phyloP scores from a whole-genome alignment of 2,888 invertebrate species.

The Heliconius charithonia region DNA sequence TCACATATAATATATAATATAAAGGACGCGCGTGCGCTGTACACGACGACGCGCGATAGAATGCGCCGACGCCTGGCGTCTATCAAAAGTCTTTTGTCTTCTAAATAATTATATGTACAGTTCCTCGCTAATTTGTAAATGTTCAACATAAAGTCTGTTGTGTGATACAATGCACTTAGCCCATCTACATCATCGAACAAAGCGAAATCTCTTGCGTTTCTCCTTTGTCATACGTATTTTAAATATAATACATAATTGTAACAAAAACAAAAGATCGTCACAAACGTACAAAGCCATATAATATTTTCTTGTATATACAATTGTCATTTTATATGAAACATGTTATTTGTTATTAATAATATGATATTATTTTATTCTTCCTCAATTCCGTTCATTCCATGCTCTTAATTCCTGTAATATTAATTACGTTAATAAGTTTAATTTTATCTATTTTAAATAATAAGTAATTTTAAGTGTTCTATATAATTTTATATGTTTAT shows the following conservation, averaged over 20 bases:
- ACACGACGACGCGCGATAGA: slow-evolving; percentile 59
- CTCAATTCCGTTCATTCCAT: too few relatives aligned
- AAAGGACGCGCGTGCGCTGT: slow-evolving; percentile 63
- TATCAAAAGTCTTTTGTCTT: slow-evolving; percentile 52
- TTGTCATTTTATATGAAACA: neutral
- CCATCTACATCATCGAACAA: slow-evolving; percentile 31
- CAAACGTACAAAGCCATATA: neutral
- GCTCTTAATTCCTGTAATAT: too few relatives aligned
- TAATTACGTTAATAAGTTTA: neutral
- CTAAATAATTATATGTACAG: slow-evolving; percentile 46
- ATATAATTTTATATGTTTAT: neutral
- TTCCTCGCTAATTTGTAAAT: slow-evolving; percentile 47
- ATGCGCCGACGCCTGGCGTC: slow-evolving; percentile 69
- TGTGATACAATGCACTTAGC: slow-evolving; percentile 41
- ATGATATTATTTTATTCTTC: too few relatives aligned
- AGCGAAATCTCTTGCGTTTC: slow-evolving; percentile 16
- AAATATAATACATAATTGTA: neutral
- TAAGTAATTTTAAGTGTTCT: neutral
- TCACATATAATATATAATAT: slow-evolving; percentile 39
- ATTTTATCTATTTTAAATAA: neutral
- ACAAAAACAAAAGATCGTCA: slow-evolving; percentile 6
- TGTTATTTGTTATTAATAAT: too few relatives aligned
- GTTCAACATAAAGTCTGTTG: slow-evolving; percentile 30
- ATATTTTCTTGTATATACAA: neutral
- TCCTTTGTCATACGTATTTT: slow-evolving; percentile 16